phyloP scores from a whole-genome alignment of 2,113 vertebrate species.

The Anser cygnoides region DNA sequence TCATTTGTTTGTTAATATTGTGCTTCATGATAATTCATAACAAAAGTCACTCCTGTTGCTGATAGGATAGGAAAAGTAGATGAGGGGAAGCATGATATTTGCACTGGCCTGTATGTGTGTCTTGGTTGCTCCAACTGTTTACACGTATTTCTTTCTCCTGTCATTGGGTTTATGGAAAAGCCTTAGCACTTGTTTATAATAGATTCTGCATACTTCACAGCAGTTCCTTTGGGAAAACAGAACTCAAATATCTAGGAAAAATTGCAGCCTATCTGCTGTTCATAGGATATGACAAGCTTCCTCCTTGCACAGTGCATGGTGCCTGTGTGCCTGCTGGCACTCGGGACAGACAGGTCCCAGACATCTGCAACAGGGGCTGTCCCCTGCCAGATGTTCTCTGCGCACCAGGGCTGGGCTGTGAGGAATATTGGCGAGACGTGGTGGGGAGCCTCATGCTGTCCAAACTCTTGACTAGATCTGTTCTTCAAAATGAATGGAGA shows the following conservation, averaged over 20 bases:
- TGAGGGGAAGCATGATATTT: not conserved
- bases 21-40: not conserved
- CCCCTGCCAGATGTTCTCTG: not conserved
- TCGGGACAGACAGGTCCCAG: not conserved
- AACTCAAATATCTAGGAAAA: not conserved
- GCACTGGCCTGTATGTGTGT: not conserved
- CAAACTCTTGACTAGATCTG: not conserved
- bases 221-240: conserved; percentile 19
- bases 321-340: not conserved
- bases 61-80: not conserved
- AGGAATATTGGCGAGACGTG: not conserved
- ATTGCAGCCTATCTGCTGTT: conserved; percentile 6
- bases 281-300: conserved; percentile 40
- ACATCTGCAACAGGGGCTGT: not conserved
- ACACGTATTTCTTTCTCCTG: not conserved
- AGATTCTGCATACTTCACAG: not conserved
- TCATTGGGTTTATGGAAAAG: not conserved
- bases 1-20: not conserved
- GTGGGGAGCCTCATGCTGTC: not conserved
- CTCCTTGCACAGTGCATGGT: not conserved
- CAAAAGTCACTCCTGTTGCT: not conserved
- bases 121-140: not conserved
- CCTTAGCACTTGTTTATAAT: conserved; percentile 7
- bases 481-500: not conserved
- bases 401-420: not conserved